phyloP scores from a whole-genome alignment of 2,888 invertebrate genomes.

The Mythimna vitellina region DNA sequence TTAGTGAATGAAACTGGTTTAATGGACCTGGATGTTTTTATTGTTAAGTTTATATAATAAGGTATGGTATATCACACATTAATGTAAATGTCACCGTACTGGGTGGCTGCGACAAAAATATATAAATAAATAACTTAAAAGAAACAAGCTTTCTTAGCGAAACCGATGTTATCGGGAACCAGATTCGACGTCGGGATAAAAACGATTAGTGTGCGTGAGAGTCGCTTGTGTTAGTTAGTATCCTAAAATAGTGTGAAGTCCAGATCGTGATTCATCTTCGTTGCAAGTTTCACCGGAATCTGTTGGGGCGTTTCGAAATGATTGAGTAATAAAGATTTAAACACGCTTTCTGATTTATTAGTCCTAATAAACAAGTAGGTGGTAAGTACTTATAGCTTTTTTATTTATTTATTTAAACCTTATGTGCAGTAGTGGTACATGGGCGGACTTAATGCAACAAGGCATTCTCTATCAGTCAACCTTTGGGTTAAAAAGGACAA shows the following conservation, averaged over 20 bases:
- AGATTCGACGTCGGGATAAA: constrained; percentile 46
- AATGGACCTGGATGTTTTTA: not conserved
- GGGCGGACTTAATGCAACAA: too few relatives aligned
- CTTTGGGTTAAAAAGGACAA: too few relatives aligned
- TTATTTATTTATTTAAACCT: too few relatives aligned
- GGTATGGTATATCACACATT: not conserved
- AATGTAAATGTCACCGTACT: not conserved
- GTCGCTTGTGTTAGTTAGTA: constrained; percentile 26
- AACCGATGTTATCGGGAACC: constrained; percentile 49
- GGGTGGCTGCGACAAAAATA: not conserved
- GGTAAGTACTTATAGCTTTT: not conserved
- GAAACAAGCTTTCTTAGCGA: constrained; percentile 21
- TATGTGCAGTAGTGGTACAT: too few relatives aligned
- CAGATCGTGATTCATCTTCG: constrained; percentile 41
- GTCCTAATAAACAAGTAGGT: constrained; percentile 27
- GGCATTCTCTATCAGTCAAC: too few relatives aligned
- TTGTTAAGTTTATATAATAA: not conserved
- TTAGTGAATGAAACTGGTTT: constrained; percentile 33
- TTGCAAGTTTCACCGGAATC: constrained; percentile 53
- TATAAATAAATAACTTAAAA: constrained; percentile 24
- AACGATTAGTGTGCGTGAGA: constrained; percentile 15
- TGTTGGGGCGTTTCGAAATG: constrained; percentile 52
- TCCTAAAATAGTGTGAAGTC: constrained; percentile 38
- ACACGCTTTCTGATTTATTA: constrained; percentile 57
- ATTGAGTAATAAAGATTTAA: constrained; percentile 57